Conservation (phyloP, 2,113 vertebrate genomes). For the Poecile atricapillus region DNA sequence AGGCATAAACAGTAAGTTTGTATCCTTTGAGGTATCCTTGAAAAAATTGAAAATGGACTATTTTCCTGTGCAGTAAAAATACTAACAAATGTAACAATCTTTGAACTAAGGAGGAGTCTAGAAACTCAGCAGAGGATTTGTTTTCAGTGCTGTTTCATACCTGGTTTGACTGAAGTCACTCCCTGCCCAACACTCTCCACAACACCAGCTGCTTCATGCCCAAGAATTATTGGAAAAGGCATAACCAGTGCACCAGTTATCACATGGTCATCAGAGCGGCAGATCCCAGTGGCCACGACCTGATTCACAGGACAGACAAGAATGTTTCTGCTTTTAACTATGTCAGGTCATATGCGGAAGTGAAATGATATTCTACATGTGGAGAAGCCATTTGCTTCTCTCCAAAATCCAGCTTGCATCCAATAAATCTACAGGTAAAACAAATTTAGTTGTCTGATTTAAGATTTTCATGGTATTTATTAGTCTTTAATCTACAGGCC, state of each 20-base stretch:
- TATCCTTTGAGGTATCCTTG: background rate
- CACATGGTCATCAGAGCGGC: conserved; percentile 82
- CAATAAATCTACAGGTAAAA: background rate
- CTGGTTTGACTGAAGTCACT: conserved; percentile 70
- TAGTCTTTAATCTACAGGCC: background rate
- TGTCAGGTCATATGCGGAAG: accelerated
- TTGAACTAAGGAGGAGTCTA: background rate
- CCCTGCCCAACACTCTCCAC: conserved; percentile 82
- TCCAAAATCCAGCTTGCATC: background rate
- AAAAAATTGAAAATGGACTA: background rate
- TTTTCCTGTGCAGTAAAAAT: background rate
- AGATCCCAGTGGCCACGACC: conserved; percentile 84
- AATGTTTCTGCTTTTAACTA: background rate
- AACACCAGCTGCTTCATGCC: conserved; percentile 84
- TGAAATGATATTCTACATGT: background rate
- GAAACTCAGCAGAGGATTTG: background rate
- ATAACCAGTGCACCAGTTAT: conserved; percentile 59
- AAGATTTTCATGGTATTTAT: background rate
- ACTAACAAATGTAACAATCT: accelerated
- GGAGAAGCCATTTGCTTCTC: background rate
- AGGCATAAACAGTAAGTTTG: background rate
- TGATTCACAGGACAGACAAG: conserved; percentile 22
- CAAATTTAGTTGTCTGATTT: background rate
- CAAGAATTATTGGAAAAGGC: conserved; percentile 84
- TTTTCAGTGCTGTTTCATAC: conserved; percentile 5